Evolutionary conservation across 2,888 invertebrate genomes (phyloP), one percentile per base, ranked within the genome.

Genomic region (Folsomia manolachei): DNA sequence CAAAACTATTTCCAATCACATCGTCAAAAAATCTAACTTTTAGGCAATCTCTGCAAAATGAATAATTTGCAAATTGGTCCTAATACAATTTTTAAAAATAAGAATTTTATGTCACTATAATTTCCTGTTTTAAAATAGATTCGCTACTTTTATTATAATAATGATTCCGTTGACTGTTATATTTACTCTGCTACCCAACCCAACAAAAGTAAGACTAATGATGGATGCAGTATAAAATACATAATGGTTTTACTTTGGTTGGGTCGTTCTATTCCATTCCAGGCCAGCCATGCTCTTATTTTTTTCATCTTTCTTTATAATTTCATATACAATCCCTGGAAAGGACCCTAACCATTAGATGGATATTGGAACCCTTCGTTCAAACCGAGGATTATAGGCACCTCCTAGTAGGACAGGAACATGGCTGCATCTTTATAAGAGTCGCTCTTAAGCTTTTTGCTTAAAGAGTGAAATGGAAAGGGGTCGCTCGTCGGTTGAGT

Each of bases 391-490:
- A n/a, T n/a, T n/a, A n/a, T n/a, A n/a, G n/a, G n/a, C n/a, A n/a
- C n/a, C n/a, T n/a, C n/a, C n/a, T n/a, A n/a, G n/a, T n/a, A n/a
- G n/a, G n/a, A n/a, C n/a, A n/a, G n/a, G n/a, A n/a, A n/a, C n/a
- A n/a, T n/a, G n/a, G 14, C 39, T 39, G 4, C 39, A 39, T 39
- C 39, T 39, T 9, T 39, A 39, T 14, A 14, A 9, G 39, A 14
- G 39, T 39, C 39, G 39, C 14, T 9, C 39, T 39, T 39, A 39
- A 4, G 39, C n/a, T n/a, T n/a, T 39, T 9, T 39, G 14, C 7
- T 4, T 39, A 14, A 39, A 62, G 71, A 67, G 67, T 71, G 73
- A 73, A 56, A 56, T 56, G 56, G 56, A 56, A 56, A 56, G 56
- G 56, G 56, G 56, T 56, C 56, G 56, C 7, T 19, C 11, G 56